Base-by-base conservation (phyloP, 2,113 vertebrate genomes). In the Reinhardtius hippoglossoides region DNA sequence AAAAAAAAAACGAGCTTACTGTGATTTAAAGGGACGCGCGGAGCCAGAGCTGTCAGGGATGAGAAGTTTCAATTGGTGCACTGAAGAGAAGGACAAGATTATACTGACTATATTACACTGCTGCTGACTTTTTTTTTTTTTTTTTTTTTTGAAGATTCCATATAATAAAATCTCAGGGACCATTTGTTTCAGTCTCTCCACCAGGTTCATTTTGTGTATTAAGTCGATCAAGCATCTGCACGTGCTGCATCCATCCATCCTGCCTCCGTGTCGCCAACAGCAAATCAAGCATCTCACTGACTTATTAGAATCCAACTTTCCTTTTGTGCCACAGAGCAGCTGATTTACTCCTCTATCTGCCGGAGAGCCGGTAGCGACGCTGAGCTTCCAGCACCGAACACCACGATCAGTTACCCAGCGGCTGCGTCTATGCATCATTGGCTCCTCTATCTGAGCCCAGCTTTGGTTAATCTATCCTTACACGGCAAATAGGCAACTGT, bases 381-480 rank as follows among this genome's bases (percentile, higher is more conserved):
- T 31, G 50, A 83, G 64, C n/a, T 74, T 73, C 52, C 77, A 68
- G 76, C 84, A 37, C 69, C 26, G 31, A 64, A 61, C 71, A 83
- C 80, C 50, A 67, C 42, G 56, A 69, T 79, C 55, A 74, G 60
- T 66, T 48, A 52, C 74, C 63, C 71, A 57, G 70, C 52, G 65
- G 70, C 78, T 77, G 74, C 44, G 58, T 67, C 72, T 50, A 18
- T 63, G 82, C 78, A 55, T 70, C 74, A 70, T 60, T 62, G 81
- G 52, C 68, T 64, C 52, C 65, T 86, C 59, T 18, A 24, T 71
- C 70, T 69, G 78, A 72, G 73, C 73, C 63, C 73, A 57, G 75
- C 69, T 79, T 77, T 58, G 72, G 66, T 73, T 81, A 74, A 85
- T 86, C 66, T 81, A 66, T 67, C 74, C 67, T 62, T 12, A 76